A percentile compares a stretch with the other conserved stretches of the same genome.
These are phyloP conservation scores for Empidonax traillii DNA, from an alignment of 2,113 vertebrate species.

Conservation along the genomic window DNA sequence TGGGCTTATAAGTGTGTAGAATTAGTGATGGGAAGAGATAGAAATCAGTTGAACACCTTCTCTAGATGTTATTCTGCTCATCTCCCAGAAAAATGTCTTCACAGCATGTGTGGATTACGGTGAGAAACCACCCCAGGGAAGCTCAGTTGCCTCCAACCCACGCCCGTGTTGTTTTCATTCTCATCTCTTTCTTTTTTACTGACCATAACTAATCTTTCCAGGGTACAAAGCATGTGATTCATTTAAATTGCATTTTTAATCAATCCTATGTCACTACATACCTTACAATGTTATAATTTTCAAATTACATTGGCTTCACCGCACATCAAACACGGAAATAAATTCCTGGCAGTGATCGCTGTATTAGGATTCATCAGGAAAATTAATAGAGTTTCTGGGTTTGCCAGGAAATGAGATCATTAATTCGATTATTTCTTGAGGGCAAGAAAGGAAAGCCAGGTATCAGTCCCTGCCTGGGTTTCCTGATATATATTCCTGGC, in stretches of 20 bases:
- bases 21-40: not conserved
- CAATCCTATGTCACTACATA: conserved; percentile 55
- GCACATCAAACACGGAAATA: conserved; percentile 51
- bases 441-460: not conserved
- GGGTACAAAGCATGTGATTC: conserved; percentile 44
- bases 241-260: conserved; percentile 65
- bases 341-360: conserved; percentile 36
- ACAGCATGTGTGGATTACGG: not conserved
- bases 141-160: conserved; percentile 13
- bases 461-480: not conserved
- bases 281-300: conserved; percentile 62
- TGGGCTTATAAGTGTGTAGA: not conserved
- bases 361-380: conserved; percentile 40
- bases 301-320: conserved; percentile 56
- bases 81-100: not conserved
- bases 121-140: not conserved
- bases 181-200: conserved; percentile 25
- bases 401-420: conserved; percentile 25
- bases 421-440: conserved; percentile 45
- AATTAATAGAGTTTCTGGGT: conserved; percentile 53
- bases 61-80: not conserved
- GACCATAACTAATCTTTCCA: conserved; percentile 47
- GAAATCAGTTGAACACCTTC: not conserved
- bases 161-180: not conserved
- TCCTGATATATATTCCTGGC: not conserved